Base-by-base conservation (phyloP, 2,888 invertebrate species). In the Dolomedes plantarius region DNA sequence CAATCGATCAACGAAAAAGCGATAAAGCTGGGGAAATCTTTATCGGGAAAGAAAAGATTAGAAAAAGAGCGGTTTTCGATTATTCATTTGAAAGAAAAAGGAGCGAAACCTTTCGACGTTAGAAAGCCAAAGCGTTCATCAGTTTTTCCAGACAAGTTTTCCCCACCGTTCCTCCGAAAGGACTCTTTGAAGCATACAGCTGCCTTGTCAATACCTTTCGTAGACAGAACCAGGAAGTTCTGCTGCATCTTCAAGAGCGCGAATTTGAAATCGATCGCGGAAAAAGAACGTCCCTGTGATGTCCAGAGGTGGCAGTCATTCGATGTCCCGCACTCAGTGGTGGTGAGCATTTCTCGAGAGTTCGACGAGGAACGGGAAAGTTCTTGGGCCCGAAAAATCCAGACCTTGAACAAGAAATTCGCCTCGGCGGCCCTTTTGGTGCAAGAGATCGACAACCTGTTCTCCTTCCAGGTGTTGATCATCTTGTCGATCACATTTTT, bases 391-490 rank as follows among this genome's bases (percentile, higher is more conserved):
- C 13, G 39, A 39, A 72, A 67, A 73, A 71, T 83, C 13, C 83
- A 83, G n/a, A 65, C 72, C 5, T 19, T 83, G 23, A 77, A 67
- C 19, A 32, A 27, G 27, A 41, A 64, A 9, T 83, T 77, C 31
- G 46, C 67, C 3, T 32, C 67, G 23, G 56, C 56, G 23, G 50
- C 83, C 16, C 19, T 36, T 0, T 39, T 83, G 23, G 83, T 83
- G 6, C 65, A 67, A 67, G 83, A 83, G 39, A 73, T 77, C 6
- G 83, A 83, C 39, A 56, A 72, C 19, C 69, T 83, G 16, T 77
- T 83, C 31, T 83, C 83, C 0, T 16, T 83, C 6, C 77, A 73
- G 16, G 41, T 83, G 0, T 67, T 83, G 11, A 31, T 65, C 1
- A 67, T 77, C 0, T 31, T 83, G 2, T 67, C 83, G 0, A 77